phyloP scores from a whole-genome alignment of 1,140 invertebrate genomes.

The Leptinotarsa undecemlineata region DNA sequence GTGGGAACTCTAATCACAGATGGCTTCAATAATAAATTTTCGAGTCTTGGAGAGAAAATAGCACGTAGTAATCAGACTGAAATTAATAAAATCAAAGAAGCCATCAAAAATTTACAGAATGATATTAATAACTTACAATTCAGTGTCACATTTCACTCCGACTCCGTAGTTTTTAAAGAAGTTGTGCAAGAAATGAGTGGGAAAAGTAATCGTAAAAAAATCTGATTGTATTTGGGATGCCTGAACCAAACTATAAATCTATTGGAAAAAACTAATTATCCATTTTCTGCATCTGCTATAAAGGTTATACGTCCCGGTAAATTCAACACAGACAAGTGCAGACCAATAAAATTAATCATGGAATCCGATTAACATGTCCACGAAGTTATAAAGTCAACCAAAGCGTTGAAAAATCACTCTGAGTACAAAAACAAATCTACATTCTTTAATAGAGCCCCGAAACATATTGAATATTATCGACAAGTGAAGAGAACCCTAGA shows the following conservation, averaged over 20 bases:
- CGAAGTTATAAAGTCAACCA: background rate
- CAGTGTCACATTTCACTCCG: background rate
- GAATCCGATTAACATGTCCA: background rate
- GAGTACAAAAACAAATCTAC: background rate
- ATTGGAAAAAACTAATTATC: background rate
- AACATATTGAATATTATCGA: background rate
- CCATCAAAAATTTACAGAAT: background rate
- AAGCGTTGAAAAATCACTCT: background rate
- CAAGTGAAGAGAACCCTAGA: background rate
- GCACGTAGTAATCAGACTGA: background rate
- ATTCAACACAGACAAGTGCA: background rate
- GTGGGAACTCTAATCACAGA: background rate
- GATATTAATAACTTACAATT: background rate
- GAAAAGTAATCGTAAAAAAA: background rate
- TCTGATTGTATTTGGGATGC: background rate
- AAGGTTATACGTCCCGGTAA: background rate
- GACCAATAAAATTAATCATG: background rate
- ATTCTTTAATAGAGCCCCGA: background rate
- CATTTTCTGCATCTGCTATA: background rate
- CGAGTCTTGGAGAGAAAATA: background rate
- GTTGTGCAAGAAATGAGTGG: background rate
- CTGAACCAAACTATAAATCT: background rate
- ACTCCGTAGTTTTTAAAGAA: background rate
- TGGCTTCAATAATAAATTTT: background rate
- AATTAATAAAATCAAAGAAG: background rate